phyloP scores from a whole-genome alignment of 2,797 vertebrate species.

The Yasuhikotakia modesta region DNA sequence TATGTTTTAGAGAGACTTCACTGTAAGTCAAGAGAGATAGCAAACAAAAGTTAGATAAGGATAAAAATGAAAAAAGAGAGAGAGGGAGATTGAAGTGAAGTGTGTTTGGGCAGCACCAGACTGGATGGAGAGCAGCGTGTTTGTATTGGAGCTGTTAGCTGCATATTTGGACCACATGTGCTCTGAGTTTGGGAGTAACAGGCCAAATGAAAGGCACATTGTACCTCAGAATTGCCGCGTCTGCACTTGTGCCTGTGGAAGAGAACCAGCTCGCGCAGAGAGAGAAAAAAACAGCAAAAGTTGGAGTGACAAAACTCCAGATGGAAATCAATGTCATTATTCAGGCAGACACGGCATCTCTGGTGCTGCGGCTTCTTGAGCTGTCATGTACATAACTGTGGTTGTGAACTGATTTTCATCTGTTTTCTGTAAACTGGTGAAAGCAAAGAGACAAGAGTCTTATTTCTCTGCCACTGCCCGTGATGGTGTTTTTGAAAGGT shows the following conservation, averaged over 20 bases:
- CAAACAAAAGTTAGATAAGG: background rate
- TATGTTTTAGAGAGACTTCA: constrained; percentile 2
- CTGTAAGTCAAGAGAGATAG: background rate
- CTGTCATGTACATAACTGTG: constrained; percentile 38
- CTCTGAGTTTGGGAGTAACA: constrained; percentile 73
- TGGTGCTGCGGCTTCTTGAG: constrained; percentile 39
- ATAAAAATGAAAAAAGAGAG: constrained; percentile 25
- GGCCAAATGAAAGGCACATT: constrained; percentile 80
- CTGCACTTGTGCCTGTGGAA: constrained; percentile 76
- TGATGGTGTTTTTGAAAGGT: constrained; percentile 9
- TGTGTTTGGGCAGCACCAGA: constrained; percentile 36
- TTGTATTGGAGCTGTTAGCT: constrained; percentile 75
- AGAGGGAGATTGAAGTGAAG: constrained; percentile 7
- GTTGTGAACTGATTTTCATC: constrained; percentile 37
- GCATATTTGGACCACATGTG: constrained; percentile 82
- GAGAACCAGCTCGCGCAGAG: constrained; percentile 60
- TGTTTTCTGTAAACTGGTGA: constrained; percentile 24
- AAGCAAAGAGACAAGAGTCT: constrained; percentile 27
- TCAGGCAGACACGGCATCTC: constrained; percentile 43
- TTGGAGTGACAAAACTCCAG: constrained; percentile 50
- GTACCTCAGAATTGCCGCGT: constrained; percentile 75
- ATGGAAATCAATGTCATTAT: constrained; percentile 53
- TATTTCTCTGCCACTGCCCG: background rate
- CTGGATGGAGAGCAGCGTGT: constrained; percentile 65
- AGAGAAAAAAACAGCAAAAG: constrained; percentile 58